Evolutionary conservation across 2,888 invertebrate genomes (phyloP).

Genomic region (Andrena bicolor): DNA sequence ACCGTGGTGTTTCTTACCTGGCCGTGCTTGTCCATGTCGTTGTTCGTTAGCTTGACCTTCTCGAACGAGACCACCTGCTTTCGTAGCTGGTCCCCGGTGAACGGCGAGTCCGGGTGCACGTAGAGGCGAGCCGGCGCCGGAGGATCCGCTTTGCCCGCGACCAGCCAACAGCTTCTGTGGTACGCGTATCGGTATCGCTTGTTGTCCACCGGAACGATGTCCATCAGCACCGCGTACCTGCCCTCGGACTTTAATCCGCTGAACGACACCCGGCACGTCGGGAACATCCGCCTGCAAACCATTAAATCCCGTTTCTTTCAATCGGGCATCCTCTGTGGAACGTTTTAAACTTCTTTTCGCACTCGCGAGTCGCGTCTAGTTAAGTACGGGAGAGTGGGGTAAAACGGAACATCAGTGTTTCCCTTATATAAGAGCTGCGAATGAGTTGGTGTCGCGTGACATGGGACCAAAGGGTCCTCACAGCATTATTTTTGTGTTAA

Average conservation of each 20-base stretch:
- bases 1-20: conserved; percentile 87
- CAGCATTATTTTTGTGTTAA: too few species aligned
- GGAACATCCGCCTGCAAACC: conserved; percentile 92
- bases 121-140: conserved; percentile 91
- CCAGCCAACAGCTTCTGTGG: conserved; percentile 93
- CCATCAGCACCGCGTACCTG: conserved; percentile 91
- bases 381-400: too few species aligned
- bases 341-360: too few species aligned
- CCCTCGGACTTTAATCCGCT: conserved; percentile 89
- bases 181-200: conserved; percentile 93
- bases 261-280: conserved; percentile 91
- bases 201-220: conserved; percentile 93
- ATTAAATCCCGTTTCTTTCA: conserved; percentile 14
- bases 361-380: too few species aligned
- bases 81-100: conserved; percentile 91
- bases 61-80: conserved; percentile 94
- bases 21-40: conserved; percentile 92
- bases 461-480: too few species aligned
- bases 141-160: conserved; percentile 93
- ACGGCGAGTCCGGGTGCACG: conserved; percentile 93
- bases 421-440: too few species aligned
- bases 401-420: too few species aligned
- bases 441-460: too few species aligned
- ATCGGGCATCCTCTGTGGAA: background rate
- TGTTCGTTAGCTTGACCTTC: conserved; percentile 94